phyloP scores from a whole-genome alignment of 2,888 invertebrate genomes.

The Leptothorax acervorum region DNA sequence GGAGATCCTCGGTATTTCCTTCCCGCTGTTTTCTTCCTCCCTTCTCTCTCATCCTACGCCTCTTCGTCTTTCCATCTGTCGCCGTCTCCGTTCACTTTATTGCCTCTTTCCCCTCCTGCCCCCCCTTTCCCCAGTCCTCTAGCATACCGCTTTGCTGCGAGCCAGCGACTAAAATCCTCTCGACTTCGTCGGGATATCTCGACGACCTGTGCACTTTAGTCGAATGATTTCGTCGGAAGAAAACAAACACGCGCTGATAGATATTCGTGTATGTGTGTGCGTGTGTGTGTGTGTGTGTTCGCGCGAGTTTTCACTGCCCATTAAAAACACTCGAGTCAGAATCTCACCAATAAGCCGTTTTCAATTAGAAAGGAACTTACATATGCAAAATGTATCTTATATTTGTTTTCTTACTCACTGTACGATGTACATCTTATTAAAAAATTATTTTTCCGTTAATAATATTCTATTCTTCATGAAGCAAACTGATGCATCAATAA shows the following conservation, averaged over 20 bases:
- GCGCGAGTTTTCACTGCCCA: constrained; percentile 5
- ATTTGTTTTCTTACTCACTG: not conserved
- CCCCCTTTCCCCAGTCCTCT: not conserved
- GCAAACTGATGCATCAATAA: not conserved
- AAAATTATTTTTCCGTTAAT: not conserved
- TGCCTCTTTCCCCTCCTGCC: not conserved
- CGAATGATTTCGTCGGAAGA: constrained; percentile 48
- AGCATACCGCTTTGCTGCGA: constrained; percentile 25
- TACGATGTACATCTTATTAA: not conserved
- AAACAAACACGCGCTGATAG: constrained; percentile 47
- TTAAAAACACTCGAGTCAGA: constrained; percentile 30
- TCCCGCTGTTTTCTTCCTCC: not conserved
- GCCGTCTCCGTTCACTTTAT: constrained; percentile 3
- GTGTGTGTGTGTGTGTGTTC: not conserved
- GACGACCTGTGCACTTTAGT: constrained; percentile 49
- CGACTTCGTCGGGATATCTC: constrained; percentile 49
- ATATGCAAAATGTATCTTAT: not conserved
- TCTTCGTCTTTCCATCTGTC: not conserved
- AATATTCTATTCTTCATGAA: not conserved
- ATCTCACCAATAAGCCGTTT: constrained; percentile 28
- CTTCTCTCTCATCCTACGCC: not conserved
- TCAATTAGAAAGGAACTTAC: not conserved
- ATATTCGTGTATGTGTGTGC: not conserved
- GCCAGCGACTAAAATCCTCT: constrained; percentile 47
- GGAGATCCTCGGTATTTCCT: constrained; percentile 6